These are phyloP conservation scores for Tragelaphus oryx DNA, from an alignment of 2,797 vertebrate genomes.

Conservation along the genomic window DNA sequence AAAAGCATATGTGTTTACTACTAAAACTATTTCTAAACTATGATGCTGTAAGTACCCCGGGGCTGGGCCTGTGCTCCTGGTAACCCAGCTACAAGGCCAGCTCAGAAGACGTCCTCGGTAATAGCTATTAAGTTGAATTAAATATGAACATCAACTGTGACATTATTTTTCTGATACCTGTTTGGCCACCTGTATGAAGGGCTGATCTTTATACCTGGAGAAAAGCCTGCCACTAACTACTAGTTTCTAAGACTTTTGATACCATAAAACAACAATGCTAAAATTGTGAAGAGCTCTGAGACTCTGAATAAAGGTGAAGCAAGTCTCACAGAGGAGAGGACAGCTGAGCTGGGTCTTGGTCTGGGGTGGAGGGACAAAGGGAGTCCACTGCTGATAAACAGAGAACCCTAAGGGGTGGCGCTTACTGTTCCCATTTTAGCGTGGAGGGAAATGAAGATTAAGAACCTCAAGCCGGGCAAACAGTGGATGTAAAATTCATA, in stretches of 20 bases:
- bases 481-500: neutral
- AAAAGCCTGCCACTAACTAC: neutral
- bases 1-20: too few relatives aligned
- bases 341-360: neutral
- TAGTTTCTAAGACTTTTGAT: neutral
- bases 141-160: too few relatives aligned
- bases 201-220: too few relatives aligned
- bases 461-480: neutral
- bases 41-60: neutral
- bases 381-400: accelerated
- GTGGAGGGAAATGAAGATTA: neutral
- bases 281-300: neutral
- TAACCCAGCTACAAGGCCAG: neutral
- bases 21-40: neutral
- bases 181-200: neutral
- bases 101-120: neutral
- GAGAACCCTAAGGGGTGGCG: accelerated
- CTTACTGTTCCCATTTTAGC: neutral
- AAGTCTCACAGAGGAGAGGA: neutral
- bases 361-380: neutral
- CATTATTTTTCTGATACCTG: neutral
- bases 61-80: neutral
- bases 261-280: neutral
- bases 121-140: neutral
- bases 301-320: neutral